Evolutionary conservation across 2,888 invertebrate species (phyloP).

Genomic region (Pandemis heparana): DNA sequence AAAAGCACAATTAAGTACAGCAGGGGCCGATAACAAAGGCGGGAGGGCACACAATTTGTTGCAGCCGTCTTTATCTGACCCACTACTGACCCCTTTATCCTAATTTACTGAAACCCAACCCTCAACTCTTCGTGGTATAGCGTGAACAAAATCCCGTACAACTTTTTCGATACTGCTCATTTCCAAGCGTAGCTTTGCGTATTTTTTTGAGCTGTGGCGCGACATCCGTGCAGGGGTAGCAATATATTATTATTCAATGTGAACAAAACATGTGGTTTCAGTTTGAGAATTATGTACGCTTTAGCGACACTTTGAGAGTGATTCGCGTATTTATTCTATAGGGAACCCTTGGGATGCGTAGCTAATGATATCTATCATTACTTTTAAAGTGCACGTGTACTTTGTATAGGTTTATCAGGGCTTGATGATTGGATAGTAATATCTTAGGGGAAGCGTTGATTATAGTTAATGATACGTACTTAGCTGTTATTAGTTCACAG

Average conservation of each 20-base stretch:
- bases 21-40: conserved; percentile 80
- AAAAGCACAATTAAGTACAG: conserved; percentile 85
- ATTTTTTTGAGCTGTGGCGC: conserved; percentile 53
- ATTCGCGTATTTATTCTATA: conserved; percentile 71
- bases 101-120: conserved; percentile 73
- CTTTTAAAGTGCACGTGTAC: conserved; percentile 70
- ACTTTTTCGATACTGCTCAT: conserved; percentile 48
- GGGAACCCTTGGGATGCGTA: conserved; percentile 59
- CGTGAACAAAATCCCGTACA: conserved; percentile 15
- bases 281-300: conserved; percentile 75
- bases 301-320: conserved; percentile 80
- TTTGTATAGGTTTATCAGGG: conserved; percentile 51
- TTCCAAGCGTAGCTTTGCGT: conserved; percentile 30
- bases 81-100: conserved; percentile 84
- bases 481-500: conserved; percentile 30
- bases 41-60: conserved; percentile 82
- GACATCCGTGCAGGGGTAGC: conserved; percentile 52
- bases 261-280: conserved; percentile 81
- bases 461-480: conserved; percentile 40
- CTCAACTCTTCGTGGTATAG: conserved; percentile 41
- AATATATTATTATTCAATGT: conserved; percentile 74
- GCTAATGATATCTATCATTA: conserved; percentile 69
- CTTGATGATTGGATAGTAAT: conserved; percentile 41
- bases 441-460: conserved; percentile 40
- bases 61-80: conserved; percentile 83